Base-by-base conservation (phyloP, 2,113 vertebrate species). In the Miniopterus natalensis region DNA sequence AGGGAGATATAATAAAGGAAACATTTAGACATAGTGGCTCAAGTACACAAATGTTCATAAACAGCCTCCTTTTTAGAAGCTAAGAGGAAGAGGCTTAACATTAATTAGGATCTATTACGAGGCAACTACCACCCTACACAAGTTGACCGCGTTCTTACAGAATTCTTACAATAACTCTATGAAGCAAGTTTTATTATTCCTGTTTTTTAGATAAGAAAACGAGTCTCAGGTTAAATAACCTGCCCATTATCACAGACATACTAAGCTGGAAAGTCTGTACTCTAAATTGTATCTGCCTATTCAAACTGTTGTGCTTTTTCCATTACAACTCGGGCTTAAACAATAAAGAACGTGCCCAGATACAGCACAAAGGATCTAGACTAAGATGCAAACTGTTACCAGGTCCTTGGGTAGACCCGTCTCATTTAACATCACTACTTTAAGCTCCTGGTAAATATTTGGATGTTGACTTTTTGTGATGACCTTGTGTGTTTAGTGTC, bases 41-140 rank as follows among this genome's bases (percentile, higher is more conserved):
- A 68, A 95, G n/a, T 78, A 40, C 71, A 89, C 51, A 95, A 93
- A 93, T 66, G 77, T 75, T 92, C 65, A 59, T 81, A 90, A 95
- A 92, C 63, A 95, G 71, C 14, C 40, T 85, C 85, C 78, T 71
- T 81, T 84, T 84, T 49, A 88, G 84, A 92, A 66, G 7, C 91
- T 78, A 45, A 84, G 57, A 70, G 6, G 70, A 81, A 65, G 42
- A 55, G 25, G 84, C 23, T 47, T 57, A 49, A 12, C 11, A 61
- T n/a, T 95, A 75, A 80, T 29, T 45, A 31, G 31, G 3, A 61
- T 73, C 9, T 84, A 55, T 63, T 45, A 65, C 59, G 29, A 91
- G 70, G 42, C 74, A 86, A 23, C 21, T 57, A 59, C 17, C 65
- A 88, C 42, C 31, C 20, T 86, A 75, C 53, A 61, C 27, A 90